Evolutionary conservation across 2,797 vertebrate genomes (phyloP), one percentile per base, ranked within the genome.

Genomic region (Myripristis murdjan): DNA sequence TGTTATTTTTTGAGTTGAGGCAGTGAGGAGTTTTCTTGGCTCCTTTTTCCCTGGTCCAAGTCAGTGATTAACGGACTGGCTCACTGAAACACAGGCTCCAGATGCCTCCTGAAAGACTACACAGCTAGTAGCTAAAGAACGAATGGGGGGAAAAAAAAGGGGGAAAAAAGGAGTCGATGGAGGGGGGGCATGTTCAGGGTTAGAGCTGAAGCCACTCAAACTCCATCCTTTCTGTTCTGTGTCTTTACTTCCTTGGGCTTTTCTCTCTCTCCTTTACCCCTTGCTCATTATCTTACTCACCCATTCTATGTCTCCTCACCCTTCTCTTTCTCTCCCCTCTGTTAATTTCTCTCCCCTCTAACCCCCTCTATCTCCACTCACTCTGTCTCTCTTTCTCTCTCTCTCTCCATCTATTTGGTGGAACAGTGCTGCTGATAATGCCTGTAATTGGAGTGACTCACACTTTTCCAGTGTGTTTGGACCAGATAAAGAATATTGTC

Each of bases 401-500:
- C 89, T 81, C 87, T 91, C 89, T 88, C 88, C 78, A 84, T 91
- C 84, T 85, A 89, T 92, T 88, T 79, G 81, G 82, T 84, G 88
- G 88, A 89, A 85, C 87, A 86, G 88, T 85, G 85, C 83, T 72
- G 87, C 91, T 92, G 93, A 94, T 94, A 95, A 94, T 93, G 91
- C 90, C 91, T 89, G 91, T 93, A 93, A 94, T 95, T 94, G 93
- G 92, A 94, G 88, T 87, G 93, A 94, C 91, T 94, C 88, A 84
- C 93, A 84, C 93, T 88, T 90, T 94, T 91, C 89, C 92, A 91
- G 92, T 91, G 90, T 94, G 93, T 94, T 95, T 93, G 89, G 90
- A 90, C 87, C 92, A 93, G 94, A 95, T 95, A 94, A 94, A 94
- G 93, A 91, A 92, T 89, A 90, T 90, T 90, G 90, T 92, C 89